Base-by-base conservation (phyloP, 2,888 invertebrate genomes). In the Noctua fimbriata region DNA sequence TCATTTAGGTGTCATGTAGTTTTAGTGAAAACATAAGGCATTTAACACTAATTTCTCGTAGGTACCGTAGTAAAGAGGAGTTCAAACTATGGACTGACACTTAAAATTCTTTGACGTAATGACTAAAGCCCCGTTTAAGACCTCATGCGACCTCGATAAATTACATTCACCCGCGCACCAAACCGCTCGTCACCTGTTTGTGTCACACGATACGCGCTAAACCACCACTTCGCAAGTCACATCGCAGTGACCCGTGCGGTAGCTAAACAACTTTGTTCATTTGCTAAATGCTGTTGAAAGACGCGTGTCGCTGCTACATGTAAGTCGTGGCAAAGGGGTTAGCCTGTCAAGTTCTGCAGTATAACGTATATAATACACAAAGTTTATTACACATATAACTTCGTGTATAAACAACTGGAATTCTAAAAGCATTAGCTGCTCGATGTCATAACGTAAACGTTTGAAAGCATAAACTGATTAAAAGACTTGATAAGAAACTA, bases 21-120 rank as follows among this genome's bases (percentile, higher is more conserved):
- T 49, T 60, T 28, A 2, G n/a, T 66, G n/a, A 67, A 44, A 67
- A 67, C n/a, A n/a, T 67, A 60, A 16, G 41, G 44, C 36, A 36
- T 47, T 12, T 32, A 81, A 36, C 21, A 52, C 71, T 58, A 36
- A 58, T 18, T 67, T 67, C 47, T 69, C 55, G n/a, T 21, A 65
- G 36, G 21, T 58, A 41, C 4, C 14, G 44, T 21, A 44, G 21
- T 47, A 58, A 18, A 18, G 49, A 70, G 24, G 4, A 32, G 24
- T 44, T n/a, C 18, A 55, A 55, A 55, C 36, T n/a, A 36, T 67
- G n/a, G 32, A 28, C 52, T 55, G 28, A 18, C 5, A 49, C 52
- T 67, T 52, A 4, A n/a, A 52, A 44, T 77, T 52, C 32, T 52
- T 65, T 49, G 79, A 52, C 41, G 76, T 58, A 58, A 18, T 41